Percentiles rank a stretch among this genome's conserved stretches.
Conservation (phyloP, 2,888 invertebrate species). For the Heliconius cydno region DNA sequence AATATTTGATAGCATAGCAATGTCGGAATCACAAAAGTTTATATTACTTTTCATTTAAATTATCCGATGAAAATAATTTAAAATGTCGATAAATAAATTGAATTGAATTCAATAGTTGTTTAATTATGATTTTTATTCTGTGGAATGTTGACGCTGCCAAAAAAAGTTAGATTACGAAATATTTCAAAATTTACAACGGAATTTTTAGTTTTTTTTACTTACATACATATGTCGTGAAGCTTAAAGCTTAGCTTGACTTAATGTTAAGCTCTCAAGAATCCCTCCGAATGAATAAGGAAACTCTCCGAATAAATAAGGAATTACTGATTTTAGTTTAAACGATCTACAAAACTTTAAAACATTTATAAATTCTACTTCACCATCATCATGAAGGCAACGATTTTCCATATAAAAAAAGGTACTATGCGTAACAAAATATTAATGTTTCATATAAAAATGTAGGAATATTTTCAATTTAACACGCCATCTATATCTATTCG, state of each 20-base stretch:
- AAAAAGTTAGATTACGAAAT: no score
- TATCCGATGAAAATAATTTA: background rate
- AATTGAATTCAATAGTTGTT: background rate
- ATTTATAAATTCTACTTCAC: background rate
- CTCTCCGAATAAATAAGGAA: no score
- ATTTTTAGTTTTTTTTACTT: no score
- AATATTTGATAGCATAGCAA: slow-evolving; percentile 3
- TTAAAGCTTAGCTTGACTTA: no score
- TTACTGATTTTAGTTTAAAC: background rate
- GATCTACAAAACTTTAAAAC: background rate
- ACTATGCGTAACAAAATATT: slow-evolving; percentile 14
- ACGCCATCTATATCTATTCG: slow-evolving; percentile 23
- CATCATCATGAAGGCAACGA: background rate
- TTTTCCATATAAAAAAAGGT: background rate
- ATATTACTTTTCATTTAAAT: background rate
- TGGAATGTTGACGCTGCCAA: background rate
- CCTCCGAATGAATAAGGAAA: no score
- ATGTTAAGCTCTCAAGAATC: no score
- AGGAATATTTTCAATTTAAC: slow-evolving; percentile 32
- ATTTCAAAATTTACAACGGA: no score
- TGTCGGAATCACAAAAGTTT: background rate
- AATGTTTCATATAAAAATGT: slow-evolving; percentile 30
- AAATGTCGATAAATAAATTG: background rate
- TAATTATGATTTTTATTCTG: background rate
- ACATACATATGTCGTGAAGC: no score